A percentile compares a stretch with the other conserved stretches of the same genome.
Conservation (phyloP, 2,797 vertebrate species). For the Argyrosomus regius region DNA sequence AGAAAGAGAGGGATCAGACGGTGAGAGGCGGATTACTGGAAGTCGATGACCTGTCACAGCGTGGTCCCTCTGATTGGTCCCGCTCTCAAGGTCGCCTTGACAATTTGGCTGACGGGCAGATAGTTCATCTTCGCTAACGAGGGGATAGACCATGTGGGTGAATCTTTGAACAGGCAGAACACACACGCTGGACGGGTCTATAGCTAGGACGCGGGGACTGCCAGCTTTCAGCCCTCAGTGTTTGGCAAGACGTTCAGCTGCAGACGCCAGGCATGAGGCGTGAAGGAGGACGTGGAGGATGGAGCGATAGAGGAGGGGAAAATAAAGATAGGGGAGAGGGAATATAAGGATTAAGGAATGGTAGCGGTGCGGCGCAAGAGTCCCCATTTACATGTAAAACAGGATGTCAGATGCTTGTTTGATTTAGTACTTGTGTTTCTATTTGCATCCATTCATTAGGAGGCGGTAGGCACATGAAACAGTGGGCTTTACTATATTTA, state of each 20-base stretch:
- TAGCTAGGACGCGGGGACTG: not conserved
- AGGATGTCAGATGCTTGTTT: conserved; percentile 36
- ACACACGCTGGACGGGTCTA: conserved; percentile 69
- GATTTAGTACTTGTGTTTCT: conserved; percentile 21
- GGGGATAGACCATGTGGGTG: conserved; percentile 1
- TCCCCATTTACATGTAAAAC: conserved; percentile 45
- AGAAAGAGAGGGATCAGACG: conserved; percentile 20
- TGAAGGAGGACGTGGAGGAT: conserved; percentile 27
- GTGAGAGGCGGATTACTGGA: conserved; percentile 61
- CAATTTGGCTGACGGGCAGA: conserved; percentile 47
- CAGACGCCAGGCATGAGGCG: conserved; percentile 4
- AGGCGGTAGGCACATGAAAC: conserved; percentile 24
- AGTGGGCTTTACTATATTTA: not conserved
- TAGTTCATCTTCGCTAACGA: conserved; percentile 51
- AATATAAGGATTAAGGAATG: conserved; percentile 4
- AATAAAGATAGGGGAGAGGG: conserved; percentile 13
- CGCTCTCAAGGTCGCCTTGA: conserved; percentile 65
- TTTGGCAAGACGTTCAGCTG: conserved; percentile 18
- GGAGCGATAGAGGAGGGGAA: not conserved
- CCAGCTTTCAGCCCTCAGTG: conserved; percentile 29
- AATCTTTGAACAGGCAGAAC: conserved; percentile 63
- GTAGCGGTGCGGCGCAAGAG: not conserved
- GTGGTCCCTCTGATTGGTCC: conserved; percentile 42
- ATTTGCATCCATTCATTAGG: conserved; percentile 32
- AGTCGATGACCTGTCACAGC: conserved; percentile 59